Evolutionary conservation across 2,888 invertebrate genomes (phyloP).

Genomic region (Drosophila stalkeri): DNA sequence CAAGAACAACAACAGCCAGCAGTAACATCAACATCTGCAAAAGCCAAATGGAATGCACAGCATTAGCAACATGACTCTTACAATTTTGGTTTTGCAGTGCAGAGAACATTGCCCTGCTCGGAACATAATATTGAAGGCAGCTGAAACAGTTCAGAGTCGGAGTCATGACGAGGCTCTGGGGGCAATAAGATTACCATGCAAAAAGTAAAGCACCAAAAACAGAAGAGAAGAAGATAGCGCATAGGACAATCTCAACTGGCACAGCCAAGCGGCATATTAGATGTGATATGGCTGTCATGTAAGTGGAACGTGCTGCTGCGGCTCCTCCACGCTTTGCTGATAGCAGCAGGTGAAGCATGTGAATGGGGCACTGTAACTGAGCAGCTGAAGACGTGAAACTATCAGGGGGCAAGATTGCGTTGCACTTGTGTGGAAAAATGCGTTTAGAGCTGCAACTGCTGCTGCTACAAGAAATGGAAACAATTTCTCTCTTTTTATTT

Average conservation of each 20-base stretch:
- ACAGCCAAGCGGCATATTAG: constrained; percentile 64
- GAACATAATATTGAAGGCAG: constrained; percentile 40
- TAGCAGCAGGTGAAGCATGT: constrained; percentile 22
- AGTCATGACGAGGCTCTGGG: constrained; percentile 46
- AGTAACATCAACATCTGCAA: constrained; percentile 27
- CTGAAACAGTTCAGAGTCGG: constrained; percentile 22
- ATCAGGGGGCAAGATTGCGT: constrained; percentile 23
- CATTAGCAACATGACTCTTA: constrained; percentile 71
- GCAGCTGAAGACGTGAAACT: constrained; percentile 24
- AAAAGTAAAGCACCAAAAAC: constrained; percentile 20
- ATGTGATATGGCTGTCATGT: constrained; percentile 47
- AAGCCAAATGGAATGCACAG: constrained; percentile 43
- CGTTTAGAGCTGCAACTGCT: constrained; percentile 15
- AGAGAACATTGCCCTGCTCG: constrained; percentile 33
- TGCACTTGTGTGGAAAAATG: constrained; percentile 40
- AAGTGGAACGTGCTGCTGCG: constrained; percentile 53
- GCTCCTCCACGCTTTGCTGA: constrained; percentile 19
- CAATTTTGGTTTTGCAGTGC: constrained; percentile 39
- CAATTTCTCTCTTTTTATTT: constrained; percentile 27
- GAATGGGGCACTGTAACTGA: constrained; percentile 24
- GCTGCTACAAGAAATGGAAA: constrained; percentile 34
- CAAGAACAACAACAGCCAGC: neutral
- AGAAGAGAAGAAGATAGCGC: neutral
- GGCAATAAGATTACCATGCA: constrained; percentile 51
- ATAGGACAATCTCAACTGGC: constrained; percentile 21